Base-by-base conservation (phyloP, 1,140 invertebrate species). In the Cotesia glomerata region DNA sequence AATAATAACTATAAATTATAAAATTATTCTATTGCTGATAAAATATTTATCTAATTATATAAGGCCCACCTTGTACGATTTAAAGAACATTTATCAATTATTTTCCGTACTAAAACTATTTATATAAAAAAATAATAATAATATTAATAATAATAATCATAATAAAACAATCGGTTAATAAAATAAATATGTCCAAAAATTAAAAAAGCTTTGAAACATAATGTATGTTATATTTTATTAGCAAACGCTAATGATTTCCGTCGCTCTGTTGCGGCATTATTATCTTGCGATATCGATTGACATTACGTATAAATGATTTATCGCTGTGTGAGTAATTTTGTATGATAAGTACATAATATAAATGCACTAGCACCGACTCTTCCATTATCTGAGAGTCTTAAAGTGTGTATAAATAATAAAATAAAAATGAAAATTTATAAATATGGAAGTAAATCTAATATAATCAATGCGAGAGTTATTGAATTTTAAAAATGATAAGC, bases 351-450 rank as follows among this genome's bases (percentile, higher is more conserved):
- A 7, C 56, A 63, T n/a, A 64, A 62, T 45, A 71, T 65, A 69
- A 11, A 58, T 62, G 16, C 36, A 36, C 71, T 75, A 71, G 54
- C 75, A 76, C 74, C 71, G 65, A 72, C 58, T 80, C 78, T 80
- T 80, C 75, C 75, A 78, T 80, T 77, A 74, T 62, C 35, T 70
- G 39, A 62, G 59, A 70, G 58, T 70, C 62, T 63, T 70, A 34
- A 18, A 59, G 32, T 39, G 39, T 39, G 26, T 26, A 2, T 26
- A 26, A 26, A 26, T 26, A 26, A 26, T 16, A 16, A 54, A n/a
- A n/a, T 14, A 14, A 16, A 14, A 54, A 8, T 62, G 16, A 14
- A 72, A 59, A 39, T 34, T 65, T 45, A 72, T 67, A 66, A 66
- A n/a, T 18, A 35, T 36, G 39, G n/a, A 52, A 72, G 56, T 65